Conservation (phyloP, 1,140 invertebrate genomes). For the Aplysia californica region DNA sequence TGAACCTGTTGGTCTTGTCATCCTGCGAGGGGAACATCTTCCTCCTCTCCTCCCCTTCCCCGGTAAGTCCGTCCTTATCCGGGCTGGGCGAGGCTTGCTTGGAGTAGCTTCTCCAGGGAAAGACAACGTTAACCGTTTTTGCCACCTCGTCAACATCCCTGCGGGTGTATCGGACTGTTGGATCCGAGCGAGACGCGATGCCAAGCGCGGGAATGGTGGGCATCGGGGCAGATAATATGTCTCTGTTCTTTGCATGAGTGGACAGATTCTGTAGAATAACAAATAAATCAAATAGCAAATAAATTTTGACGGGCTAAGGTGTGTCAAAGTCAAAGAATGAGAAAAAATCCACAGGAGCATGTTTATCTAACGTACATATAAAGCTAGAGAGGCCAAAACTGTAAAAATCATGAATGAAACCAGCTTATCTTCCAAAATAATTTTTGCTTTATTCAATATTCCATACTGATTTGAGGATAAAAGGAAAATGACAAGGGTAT, state of each 20-base stretch:
- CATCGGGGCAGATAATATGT: conserved; percentile 19
- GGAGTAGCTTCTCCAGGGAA: conserved; percentile 31
- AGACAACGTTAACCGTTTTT: conserved; percentile 6
- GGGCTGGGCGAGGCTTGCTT: conserved; percentile 22
- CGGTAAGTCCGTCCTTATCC: conserved; percentile 14
- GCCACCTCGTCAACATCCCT: conserved; percentile 22
- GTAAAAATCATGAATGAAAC: too few species aligned
- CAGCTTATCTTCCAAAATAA: too few species aligned
- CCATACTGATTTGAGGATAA: too few species aligned
- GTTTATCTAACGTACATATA: too few species aligned
- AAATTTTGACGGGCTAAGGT: background rate
- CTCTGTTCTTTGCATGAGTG: conserved; percentile 25
- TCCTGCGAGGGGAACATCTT: conserved; percentile 28
- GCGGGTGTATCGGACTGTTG: conserved; percentile 6
- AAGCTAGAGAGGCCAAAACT: too few species aligned
- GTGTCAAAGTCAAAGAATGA: background rate
- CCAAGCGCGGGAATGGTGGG: conserved; percentile 23
- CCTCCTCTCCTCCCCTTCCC: conserved; percentile 1
- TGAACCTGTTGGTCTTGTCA: conserved; percentile 28
- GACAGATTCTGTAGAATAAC: conserved; percentile 15
- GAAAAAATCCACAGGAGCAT: background rate
- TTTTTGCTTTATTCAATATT: too few species aligned
- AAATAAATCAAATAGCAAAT: background rate
- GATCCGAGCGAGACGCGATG: conserved; percentile 23
- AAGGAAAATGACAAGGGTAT: too few species aligned